These are phyloP conservation scores for Henricia sp. DNA, from an alignment of 53 echinoderm and acorn worm genomes.

Conservation along the genomic window DNA sequence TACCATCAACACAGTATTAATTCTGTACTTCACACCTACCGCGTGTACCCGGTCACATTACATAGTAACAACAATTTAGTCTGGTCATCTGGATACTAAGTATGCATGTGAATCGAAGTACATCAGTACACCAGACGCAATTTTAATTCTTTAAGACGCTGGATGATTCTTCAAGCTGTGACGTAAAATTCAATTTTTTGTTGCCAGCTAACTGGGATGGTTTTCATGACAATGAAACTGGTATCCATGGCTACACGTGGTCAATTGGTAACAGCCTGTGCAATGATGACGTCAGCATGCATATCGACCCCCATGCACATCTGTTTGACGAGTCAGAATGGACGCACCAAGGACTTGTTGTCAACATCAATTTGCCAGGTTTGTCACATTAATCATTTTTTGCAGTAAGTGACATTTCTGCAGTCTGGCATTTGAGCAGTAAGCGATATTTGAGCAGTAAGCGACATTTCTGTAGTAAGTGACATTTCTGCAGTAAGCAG, in stretches of 20 bases:
- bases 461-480: too few relatives aligned
- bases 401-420: background rate
- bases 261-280: slow-evolving; percentile 52
- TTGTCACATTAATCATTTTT: background rate
- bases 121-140: too few relatives aligned
- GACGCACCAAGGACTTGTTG: slow-evolving; percentile 40
- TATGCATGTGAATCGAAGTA: too few relatives aligned
- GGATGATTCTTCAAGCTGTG: too few relatives aligned
- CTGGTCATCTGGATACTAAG: too few relatives aligned
- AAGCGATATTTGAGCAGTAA: background rate
- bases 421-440: background rate
- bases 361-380: slow-evolving; percentile 56
- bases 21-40: too few relatives aligned
- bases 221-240: slow-evolving; percentile 61
- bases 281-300: slow-evolving; percentile 54
- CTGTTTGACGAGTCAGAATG: slow-evolving; percentile 60
- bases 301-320: slow-evolving; percentile 67
- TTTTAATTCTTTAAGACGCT: too few relatives aligned
- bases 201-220: slow-evolving; percentile 70
- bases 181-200: too few relatives aligned
- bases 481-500: too few relatives aligned
- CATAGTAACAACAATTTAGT: too few relatives aligned
- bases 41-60: too few relatives aligned
- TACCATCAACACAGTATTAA: too few relatives aligned
- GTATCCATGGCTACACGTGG: slow-evolving; percentile 71